Conservation (phyloP, 2,113 vertebrate genomes). For the Ceyx cyanopectus region DNA sequence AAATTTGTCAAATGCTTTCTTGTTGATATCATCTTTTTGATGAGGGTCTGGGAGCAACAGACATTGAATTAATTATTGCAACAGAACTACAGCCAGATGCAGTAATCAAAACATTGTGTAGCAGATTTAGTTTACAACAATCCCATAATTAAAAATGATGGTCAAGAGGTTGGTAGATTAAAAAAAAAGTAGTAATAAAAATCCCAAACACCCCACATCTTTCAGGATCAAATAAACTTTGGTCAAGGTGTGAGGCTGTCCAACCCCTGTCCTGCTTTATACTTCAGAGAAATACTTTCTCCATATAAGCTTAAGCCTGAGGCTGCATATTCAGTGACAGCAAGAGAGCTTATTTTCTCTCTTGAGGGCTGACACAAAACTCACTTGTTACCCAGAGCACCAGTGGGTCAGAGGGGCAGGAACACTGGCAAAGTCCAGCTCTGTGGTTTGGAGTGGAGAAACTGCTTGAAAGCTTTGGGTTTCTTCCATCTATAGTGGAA, state of each 20-base stretch:
- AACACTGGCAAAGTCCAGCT: neutral
- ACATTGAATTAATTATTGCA: neutral
- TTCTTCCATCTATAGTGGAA: neutral
- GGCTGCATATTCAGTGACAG: neutral
- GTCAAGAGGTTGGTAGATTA: neutral
- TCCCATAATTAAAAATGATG: neutral
- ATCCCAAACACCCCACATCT: neutral
- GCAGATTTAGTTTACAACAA: neutral
- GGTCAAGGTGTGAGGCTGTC: neutral
- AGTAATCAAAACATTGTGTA: neutral
- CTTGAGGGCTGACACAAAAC: neutral
- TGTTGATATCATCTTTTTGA: conserved; percentile 97
- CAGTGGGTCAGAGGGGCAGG: neutral
- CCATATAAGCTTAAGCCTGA: neutral
- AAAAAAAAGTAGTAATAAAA: neutral
- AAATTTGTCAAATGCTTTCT: conserved; percentile 98
- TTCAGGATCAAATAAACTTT: neutral
- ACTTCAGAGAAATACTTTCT: neutral
- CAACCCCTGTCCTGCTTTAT: neutral
- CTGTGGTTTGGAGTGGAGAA: neutral
- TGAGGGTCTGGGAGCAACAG: conserved; percentile 83
- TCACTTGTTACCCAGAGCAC: neutral
- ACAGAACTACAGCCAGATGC: neutral
- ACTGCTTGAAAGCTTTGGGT: neutral
- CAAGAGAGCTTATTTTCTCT: neutral